Evolutionary conservation across 2,797 vertebrate species (phyloP), one percentile per base, ranked within the genome.

Genomic region (Periophthalmus magnuspinnatus): DNA sequence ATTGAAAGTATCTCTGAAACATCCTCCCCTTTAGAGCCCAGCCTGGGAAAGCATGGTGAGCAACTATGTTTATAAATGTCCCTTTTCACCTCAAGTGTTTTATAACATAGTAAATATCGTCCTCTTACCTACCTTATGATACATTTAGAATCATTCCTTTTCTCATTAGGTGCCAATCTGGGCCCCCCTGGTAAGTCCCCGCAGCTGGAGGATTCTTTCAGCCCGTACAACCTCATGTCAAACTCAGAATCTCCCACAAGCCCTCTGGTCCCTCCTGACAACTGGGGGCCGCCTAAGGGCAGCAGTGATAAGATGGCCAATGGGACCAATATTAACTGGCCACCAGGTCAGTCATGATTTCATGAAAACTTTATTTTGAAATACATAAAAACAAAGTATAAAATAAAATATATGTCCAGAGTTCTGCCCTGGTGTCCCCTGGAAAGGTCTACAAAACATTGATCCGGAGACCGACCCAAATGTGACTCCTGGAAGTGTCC

Each of bases 401-500:
- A 28, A 32, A 59, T 32, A 3, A 63, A 50, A 38, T 69, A 16
- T 74, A 17, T 50, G 65, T 60, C n/a, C 88, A 99, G 97, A 99
- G 89, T 99, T 99, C 89, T 98, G 98, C 79, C 97, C 97, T 41
- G 97, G 97, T 79, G 97, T 98, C 33, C 97, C 97, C 13, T 99
- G 97, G 97, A 99, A 99, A 91, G 97, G 97, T 83, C 94, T 99
- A 80, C 97, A 99, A 93, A 99, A 97, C 70, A 98, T 99, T 28
- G 97, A 99, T 81, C 97, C 97, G 0, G 97, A 99, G 87, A 98
- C 94, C 8, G 97, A 99, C 91, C 97, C 97, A 0, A 97, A 99
- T 60, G 90, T 96, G 91, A 99, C 97, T 73, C 97, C 97, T 33
- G 97, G 97, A 74, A 99, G 97, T 56, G 97, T 99, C 81, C 96